Evolutionary conservation across 2,888 invertebrate species (phyloP), one percentile per base, ranked within the genome.

Genomic region (Protodeltote pygarga): DNA sequence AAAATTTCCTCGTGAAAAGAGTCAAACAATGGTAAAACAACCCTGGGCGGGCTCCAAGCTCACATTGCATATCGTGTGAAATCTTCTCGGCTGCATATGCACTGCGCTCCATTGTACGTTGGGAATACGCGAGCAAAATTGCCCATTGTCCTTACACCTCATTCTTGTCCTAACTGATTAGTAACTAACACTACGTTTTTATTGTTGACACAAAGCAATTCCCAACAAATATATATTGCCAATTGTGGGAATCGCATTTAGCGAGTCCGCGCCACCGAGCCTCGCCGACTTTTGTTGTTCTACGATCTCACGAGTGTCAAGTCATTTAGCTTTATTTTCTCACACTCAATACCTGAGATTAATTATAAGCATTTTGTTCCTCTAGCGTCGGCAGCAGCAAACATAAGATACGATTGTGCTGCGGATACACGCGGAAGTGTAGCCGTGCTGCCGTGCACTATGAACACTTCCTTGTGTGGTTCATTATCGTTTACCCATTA

Each of bases 111-210:
- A 80, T 83, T 83, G 80, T 83, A 63, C 62, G 72, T 73, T 80
- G 81, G 72, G 78, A 83, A 85, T 75, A 72, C 75, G 70, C 72
- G 69, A 79, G 72, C 60, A 74, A 77, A 83, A 77, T 79, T 77
- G 70, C 76, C 78, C 67, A 87, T 88, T 86, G 87, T 87, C 85
- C 83, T 84, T 83, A 77, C 71, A 80, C 77, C 75, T 75, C 53
- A 67, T 71, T 70, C 70, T 77, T 80, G 79, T 82, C 82, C 82
- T 86, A 81, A 76, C 81, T 83, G 82, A 89, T 87, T 86, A 87
- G 83, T 83, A 82, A 79, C 76, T 77, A 77, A 81, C 76, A 74
- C 81, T 69, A 58, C 73, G 81, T 85, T 84, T 81, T 86, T 85
- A 77, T 77, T 60, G 76, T 79, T 81, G 77, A 79, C 80, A 87